A percentile compares a stretch with the other conserved stretches of the same genome.
Conservation (phyloP, 2,797 vertebrate genomes). For the Momotus momota region DNA sequence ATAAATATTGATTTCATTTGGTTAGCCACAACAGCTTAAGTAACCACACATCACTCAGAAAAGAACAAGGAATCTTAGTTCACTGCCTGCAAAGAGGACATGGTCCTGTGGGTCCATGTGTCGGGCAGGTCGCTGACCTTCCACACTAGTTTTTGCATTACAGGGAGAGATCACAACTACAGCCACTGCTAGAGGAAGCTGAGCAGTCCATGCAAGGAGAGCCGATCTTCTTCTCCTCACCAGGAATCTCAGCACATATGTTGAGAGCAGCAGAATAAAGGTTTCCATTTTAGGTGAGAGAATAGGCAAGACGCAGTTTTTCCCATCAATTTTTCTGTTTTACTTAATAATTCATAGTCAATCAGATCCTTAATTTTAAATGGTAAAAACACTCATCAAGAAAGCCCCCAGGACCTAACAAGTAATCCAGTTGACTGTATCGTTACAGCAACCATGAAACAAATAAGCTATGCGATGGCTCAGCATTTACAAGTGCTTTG, state of each 20-base stretch:
- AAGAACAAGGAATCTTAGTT: not conserved
- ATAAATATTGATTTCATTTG: not conserved
- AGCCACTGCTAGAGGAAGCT: not conserved
- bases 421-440: not conserved
- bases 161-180: fast-evolving
- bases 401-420: not conserved
- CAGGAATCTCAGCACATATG: not conserved
- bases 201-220: not conserved
- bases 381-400: not conserved
- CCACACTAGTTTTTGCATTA: not conserved
- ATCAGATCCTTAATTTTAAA: slow-evolving; percentile 3
- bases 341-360: not conserved
- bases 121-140: not conserved
- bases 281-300: not conserved
- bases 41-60: not conserved
- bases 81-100: not conserved
- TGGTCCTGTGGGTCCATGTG: not conserved
- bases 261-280: not conserved
- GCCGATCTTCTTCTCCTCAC: not conserved
- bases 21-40: not conserved
- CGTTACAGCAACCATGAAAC: slow-evolving; percentile 6
- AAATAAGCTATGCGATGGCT: not conserved
- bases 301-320: not conserved
- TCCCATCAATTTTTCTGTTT: not conserved
- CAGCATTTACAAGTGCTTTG: slow-evolving; percentile 11